A percentile compares a stretch with the other conserved stretches of the same genome.
Conservation (phyloP, 2,113 vertebrate genomes). For the Edolisoma coerulescens region DNA sequence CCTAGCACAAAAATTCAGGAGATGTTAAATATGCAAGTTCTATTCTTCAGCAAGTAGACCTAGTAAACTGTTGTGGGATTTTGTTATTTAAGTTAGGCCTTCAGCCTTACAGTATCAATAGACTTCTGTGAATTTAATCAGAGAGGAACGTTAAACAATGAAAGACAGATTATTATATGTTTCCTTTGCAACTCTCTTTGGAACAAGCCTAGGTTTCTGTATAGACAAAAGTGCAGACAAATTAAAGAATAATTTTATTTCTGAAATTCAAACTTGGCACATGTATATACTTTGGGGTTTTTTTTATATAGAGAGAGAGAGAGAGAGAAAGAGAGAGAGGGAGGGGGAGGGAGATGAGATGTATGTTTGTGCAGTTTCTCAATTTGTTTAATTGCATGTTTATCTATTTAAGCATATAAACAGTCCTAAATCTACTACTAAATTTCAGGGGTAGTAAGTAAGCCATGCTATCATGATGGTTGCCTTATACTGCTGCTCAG, state of each 20-base stretch:
- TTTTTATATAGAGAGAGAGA: background rate
- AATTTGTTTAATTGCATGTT: background rate
- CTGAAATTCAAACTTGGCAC: background rate
- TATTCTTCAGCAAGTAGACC: background rate
- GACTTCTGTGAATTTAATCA: background rate
- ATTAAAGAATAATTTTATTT: background rate
- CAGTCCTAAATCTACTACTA: background rate
- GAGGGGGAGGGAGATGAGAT: background rate
- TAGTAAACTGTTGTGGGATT: background rate
- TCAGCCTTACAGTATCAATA: background rate
- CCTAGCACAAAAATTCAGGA: background rate
- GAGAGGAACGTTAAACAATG: background rate
- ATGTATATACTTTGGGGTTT: background rate
- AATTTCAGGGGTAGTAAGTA: background rate
- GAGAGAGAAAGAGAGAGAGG: background rate
- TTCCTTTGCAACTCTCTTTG: background rate
- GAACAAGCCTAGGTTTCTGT: background rate
- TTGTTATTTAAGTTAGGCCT: background rate
- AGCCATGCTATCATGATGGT: background rate
- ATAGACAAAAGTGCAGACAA: background rate
- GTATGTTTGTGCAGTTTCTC: background rate
- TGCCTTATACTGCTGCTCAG: background rate
- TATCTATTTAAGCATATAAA: background rate
- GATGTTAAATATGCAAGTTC: background rate
- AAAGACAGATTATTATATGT: background rate